These are phyloP conservation scores for Spizaetus ornatus DNA, from an alignment of 2,113 vertebrate species.

Conservation along the genomic window DNA sequence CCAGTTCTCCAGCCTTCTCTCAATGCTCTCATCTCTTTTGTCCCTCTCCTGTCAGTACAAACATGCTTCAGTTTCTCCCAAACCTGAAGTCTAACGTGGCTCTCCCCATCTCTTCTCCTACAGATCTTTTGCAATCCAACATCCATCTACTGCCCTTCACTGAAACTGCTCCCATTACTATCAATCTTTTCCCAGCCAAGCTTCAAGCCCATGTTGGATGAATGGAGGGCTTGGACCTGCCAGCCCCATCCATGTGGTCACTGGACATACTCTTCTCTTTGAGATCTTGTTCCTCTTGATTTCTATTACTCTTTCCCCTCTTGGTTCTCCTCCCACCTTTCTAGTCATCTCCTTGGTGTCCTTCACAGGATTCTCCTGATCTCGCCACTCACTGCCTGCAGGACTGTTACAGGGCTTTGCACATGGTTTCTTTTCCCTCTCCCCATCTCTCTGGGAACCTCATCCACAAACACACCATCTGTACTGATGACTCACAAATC, in stretches of 20 bases:
- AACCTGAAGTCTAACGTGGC: not conserved
- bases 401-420: not conserved
- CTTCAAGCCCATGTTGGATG: not conserved
- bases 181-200: not conserved
- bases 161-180: not conserved
- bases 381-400: not conserved
- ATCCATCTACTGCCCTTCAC: not conserved
- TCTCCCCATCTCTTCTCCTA: not conserved
- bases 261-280: not conserved
- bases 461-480: not conserved
- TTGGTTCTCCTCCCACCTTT: not conserved
- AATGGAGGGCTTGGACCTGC: not conserved
- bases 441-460: not conserved
- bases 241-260: not conserved
- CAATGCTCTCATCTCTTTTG: not conserved
- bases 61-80: not conserved
- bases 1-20: not conserved
- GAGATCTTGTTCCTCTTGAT: not conserved
- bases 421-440: not conserved
- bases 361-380: not conserved
- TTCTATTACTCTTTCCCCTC: not conserved
- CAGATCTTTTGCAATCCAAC: not conserved
- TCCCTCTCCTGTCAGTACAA: not conserved
- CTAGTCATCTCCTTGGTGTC: not conserved
- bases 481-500: not conserved